These are phyloP conservation scores for Pammene fasciana DNA, from an alignment of 2,888 invertebrate species.

Conservation along the genomic window DNA sequence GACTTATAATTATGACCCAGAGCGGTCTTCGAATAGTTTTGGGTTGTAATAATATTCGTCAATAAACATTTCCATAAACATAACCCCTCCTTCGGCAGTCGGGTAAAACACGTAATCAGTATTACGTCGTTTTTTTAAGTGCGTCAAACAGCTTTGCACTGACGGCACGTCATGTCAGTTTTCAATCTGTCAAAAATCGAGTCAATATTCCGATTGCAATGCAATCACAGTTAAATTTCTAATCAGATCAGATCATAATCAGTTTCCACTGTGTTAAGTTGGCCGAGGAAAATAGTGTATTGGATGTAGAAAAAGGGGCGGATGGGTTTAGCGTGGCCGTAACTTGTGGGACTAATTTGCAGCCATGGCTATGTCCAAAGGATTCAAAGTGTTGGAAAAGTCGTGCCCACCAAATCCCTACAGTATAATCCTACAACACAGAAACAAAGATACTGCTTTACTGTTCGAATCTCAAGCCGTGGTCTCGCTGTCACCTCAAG, in stretches of 20 bases:
- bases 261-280: slow-evolving; percentile 18
- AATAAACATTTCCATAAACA: too few relatives aligned
- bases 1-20: too few relatives aligned
- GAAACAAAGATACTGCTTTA: slow-evolving; percentile 92
- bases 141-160: slow-evolving; percentile 13
- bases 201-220: slow-evolving; percentile 39
- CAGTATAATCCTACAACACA: slow-evolving; percentile 94
- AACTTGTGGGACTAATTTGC: slow-evolving; percentile 46
- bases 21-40: too few relatives aligned
- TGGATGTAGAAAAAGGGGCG: slow-evolving; percentile 58
- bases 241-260: slow-evolving; percentile 37
- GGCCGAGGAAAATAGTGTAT: slow-evolving; percentile 23
- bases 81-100: too few relatives aligned
- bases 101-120: too few relatives aligned
- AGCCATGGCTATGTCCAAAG: slow-evolving; percentile 96
- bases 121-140: neutral
- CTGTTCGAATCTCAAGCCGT: slow-evolving; percentile 97
- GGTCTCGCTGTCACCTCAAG: slow-evolving; percentile 92
- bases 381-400: slow-evolving; percentile 95
- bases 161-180: slow-evolving; percentile 11
- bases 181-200: slow-evolving; percentile 26
- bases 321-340: slow-evolving; percentile 60
- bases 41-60: too few relatives aligned
- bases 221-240: slow-evolving; percentile 31
- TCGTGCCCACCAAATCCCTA: slow-evolving; percentile 93